Percentiles rank a stretch among this genome's conserved stretches.
Conservation (phyloP, 2,797 vertebrate species). For the Sebastiscus albofasciatus region DNA sequence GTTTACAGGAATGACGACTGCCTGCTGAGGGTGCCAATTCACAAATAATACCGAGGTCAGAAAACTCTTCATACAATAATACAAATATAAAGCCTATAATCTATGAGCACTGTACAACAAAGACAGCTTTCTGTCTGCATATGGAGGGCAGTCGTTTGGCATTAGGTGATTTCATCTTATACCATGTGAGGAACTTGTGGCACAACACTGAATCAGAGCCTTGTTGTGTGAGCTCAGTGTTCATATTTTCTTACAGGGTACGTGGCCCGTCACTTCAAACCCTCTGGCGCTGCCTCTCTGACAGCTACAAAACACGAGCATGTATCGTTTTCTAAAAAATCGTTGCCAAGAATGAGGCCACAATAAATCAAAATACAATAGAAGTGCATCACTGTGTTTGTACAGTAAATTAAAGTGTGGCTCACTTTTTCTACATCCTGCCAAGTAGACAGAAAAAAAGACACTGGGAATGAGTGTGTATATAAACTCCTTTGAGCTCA, state of each 20-base stretch:
- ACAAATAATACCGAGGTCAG: background rate
- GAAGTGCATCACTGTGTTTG: background rate
- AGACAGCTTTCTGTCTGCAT: background rate
- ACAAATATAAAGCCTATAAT: background rate
- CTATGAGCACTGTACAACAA: background rate
- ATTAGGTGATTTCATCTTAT: conserved; percentile 5
- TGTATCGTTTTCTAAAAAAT: background rate
- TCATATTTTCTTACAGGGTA: background rate
- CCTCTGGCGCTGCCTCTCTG: background rate
- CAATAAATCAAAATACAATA: conserved; percentile 1
- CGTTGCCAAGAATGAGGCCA: background rate
- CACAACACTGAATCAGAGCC: background rate
- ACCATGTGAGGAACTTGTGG: background rate
- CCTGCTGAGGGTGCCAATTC: background rate
- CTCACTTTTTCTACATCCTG: background rate
- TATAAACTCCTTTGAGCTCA: background rate
- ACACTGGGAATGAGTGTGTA: background rate
- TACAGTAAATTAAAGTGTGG: conserved; percentile 12
- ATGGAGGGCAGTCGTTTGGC: background rate
- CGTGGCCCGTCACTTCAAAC: conserved; percentile 9
- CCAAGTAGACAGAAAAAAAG: background rate
- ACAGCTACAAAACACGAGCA: conserved; percentile 26
- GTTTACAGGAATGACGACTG: background rate
- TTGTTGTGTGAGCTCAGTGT: background rate
- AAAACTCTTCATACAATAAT: background rate